Base-by-base conservation (phyloP, 2,888 invertebrate species). In the Euplexia lucipara region DNA sequence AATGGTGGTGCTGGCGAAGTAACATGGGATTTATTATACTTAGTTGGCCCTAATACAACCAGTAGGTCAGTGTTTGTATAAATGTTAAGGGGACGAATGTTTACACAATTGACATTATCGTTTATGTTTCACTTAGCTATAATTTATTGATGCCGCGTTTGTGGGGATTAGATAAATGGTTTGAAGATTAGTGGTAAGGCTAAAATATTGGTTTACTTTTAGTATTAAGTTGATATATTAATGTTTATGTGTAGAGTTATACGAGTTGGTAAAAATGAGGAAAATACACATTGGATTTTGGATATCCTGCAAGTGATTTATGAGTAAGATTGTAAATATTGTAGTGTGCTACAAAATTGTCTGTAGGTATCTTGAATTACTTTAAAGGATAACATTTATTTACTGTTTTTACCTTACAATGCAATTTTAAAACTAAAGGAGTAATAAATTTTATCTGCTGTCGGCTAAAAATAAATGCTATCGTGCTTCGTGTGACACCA, bases 41-140 rank as follows among this genome's bases (percentile, higher is more conserved):
- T 82, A 83, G 81, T 86, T 88, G 86, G 82, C 85, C 87, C 84
- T 89, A 90, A 90, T 90, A 91, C 71, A 73, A 86, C 83, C 81
- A 86, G 88, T 87, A 86, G 90, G 90, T 88, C 90, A 91, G 87
- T 91, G 89, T 91, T 91, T 89, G 90, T 90, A 88, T 89, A 90
- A 90, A 88, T 90, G 90, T 88, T 88, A 90, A 89, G 88, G 89
- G 87, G 85, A 85, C 83, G 74, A 76, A 81, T 91, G 89, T 91
- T 92, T 91, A 88, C 87, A 88, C 88, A 86, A 88, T 90, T 91
- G 92, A 92, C 92, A 92, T 90, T 92, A 92, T 91, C 93, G 87
- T 88, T 91, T 91, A 91, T 92, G 91, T 92, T 92, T 93, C 93
- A 93, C 91, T 93, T 92, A 92, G 86, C 79, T 82, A 87, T 92